phyloP scores from a whole-genome alignment of 2,797 vertebrate genomes.

The Cynodonichthys magdalenae region DNA sequence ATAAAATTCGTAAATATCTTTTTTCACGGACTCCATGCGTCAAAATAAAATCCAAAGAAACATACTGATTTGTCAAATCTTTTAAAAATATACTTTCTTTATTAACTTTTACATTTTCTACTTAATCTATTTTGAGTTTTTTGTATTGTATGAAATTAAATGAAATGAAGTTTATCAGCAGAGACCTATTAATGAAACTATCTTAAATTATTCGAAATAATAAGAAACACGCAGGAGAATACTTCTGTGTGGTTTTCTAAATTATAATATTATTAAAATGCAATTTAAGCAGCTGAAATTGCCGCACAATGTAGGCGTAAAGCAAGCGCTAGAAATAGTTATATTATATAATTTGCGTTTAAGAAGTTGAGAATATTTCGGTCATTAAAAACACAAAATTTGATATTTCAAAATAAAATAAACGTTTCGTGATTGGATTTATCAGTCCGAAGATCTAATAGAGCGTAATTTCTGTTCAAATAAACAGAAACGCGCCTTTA shows the following conservation, averaged over 20 bases:
- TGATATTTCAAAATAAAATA: not conserved
- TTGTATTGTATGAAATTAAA: conserved; percentile 2
- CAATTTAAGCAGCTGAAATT: conserved; percentile 5
- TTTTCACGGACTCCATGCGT: no score
- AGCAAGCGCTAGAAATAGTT: not conserved
- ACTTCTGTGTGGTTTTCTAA: not conserved
- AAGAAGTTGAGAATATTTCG: not conserved
- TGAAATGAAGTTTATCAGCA: not conserved
- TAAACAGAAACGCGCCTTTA: not conserved
- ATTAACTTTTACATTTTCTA: not conserved
- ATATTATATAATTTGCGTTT: conserved; percentile 11
- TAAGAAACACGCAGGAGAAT: not conserved
- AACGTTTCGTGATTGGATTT: no score
- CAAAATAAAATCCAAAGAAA: no score
- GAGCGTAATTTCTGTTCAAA: not conserved
- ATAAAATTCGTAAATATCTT: no score
- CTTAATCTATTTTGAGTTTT: conserved; percentile 10
- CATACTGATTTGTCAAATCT: no score
- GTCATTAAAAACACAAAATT: not conserved
- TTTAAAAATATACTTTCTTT: not conserved
- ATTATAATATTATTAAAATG: conserved; percentile 11
- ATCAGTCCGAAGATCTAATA: not conserved
- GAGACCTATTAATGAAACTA: not conserved
- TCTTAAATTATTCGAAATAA: conserved; percentile 16
- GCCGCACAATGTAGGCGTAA: not conserved